Evolutionary conservation across 2,888 invertebrate species (phyloP).

Genomic region (Therioaphis trifolii): DNA sequence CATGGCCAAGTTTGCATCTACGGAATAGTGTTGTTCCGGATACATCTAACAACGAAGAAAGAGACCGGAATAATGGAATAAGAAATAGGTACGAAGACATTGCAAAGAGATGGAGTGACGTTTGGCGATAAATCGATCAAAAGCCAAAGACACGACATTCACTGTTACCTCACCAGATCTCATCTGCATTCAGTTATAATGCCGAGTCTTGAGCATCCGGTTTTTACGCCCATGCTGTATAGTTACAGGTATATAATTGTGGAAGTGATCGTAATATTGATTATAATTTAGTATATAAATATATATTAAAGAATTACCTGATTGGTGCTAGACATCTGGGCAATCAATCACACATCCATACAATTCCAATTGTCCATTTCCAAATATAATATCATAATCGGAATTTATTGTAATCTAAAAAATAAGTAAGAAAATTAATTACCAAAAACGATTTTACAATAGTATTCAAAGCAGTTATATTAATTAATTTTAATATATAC

Average conservation of each 20-base stretch:
- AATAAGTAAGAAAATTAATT: slow-evolving; percentile 41
- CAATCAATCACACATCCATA: slow-evolving; percentile 49
- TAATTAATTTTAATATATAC: slow-evolving; percentile 37
- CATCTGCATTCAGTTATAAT: slow-evolving; percentile 48
- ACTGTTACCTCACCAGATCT: slow-evolving; percentile 51
- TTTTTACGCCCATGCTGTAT: slow-evolving; percentile 57
- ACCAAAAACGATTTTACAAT: slow-evolving; percentile 37
- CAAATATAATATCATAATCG: slow-evolving; percentile 6
- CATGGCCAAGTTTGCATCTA: slow-evolving; percentile 39
- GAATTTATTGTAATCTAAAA: slow-evolving; percentile 54
- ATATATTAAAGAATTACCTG: slow-evolving; percentile 55
- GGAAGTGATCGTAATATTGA: slow-evolving; percentile 57
- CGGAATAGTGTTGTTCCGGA: slow-evolving; percentile 54
- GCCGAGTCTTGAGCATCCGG: slow-evolving; percentile 44
- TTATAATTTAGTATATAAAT: slow-evolving; percentile 54
- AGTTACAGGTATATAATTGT: slow-evolving; percentile 51
- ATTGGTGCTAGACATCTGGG: slow-evolving; percentile 58
- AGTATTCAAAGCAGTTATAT: slow-evolving; percentile 2
- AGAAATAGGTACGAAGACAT: slow-evolving; percentile 55
- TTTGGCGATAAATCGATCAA: slow-evolving; percentile 61
- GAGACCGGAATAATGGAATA: slow-evolving; percentile 57
- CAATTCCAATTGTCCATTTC: slow-evolving; percentile 38
- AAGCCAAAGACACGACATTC: slow-evolving; percentile 59
- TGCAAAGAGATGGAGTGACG: slow-evolving; percentile 57
- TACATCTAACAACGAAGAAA: slow-evolving; percentile 48